Evolutionary conservation across 2,888 invertebrate species (phyloP).

Genomic region (Pandemis cinnamomeana): DNA sequence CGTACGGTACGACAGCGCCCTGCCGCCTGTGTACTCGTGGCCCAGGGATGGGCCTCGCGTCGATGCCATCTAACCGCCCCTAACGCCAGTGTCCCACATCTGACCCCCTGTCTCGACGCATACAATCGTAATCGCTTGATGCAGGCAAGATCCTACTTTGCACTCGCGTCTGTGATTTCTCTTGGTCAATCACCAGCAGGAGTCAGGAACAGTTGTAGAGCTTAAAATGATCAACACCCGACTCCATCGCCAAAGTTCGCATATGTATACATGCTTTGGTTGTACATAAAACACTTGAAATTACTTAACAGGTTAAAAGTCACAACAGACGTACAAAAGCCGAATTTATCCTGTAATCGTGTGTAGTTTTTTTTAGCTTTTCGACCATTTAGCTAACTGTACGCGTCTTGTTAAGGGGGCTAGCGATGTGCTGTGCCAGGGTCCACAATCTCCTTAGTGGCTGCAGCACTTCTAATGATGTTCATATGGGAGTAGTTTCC

Average conservation of each 20-base stretch:
- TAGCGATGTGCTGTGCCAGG: not conserved
- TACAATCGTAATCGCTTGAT: not conserved
- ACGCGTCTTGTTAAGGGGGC: not conserved
- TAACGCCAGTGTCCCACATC: not conserved
- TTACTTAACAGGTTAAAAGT: no score
- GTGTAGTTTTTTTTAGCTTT: no score
- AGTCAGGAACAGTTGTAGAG: no score
- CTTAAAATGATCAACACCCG: no score
- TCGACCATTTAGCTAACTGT: not conserved
- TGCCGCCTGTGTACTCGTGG: constrained; percentile 87
- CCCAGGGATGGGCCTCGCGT: constrained; percentile 58
- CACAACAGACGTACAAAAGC: no score
- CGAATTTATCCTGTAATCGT: no score
- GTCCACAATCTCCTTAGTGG: not conserved
- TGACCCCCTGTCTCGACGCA: not conserved
- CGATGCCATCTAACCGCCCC: constrained; percentile 57
- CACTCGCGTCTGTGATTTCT: no score
- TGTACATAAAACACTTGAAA: no score
- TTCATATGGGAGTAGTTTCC: not conserved
- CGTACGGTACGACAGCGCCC: constrained; percentile 86
- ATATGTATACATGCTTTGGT: no score
- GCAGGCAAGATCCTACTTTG: not conserved
- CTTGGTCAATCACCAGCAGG: no score
- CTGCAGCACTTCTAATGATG: not conserved
- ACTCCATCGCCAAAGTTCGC: no score